Evolutionary conservation across 2,797 vertebrate species (phyloP), one percentile per base, ranked within the genome.

Genomic region (Cyclopterus lumpus): DNA sequence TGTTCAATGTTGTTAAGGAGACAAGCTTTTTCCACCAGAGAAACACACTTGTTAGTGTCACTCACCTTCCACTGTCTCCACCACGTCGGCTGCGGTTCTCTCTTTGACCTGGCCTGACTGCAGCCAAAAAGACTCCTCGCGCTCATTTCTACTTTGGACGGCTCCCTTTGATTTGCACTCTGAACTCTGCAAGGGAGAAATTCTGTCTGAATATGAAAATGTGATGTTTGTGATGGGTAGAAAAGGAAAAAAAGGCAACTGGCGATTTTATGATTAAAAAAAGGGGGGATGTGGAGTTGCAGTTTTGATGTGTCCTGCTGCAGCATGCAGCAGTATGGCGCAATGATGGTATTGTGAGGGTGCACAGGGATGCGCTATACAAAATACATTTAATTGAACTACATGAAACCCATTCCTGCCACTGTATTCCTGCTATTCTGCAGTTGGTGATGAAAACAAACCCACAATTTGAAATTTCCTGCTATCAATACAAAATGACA

Each of bases 71-170:
- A 57, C 85, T 0, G 65, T 81, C 65, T 93, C 92, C 64, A 86
- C 85, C 64, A 86, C 71, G 71, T 95, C 93, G 32, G 79, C 75
- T 3, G 89, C 53, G 38, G 93, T 94, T 79, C 76, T 85, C 44
- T 66, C 95, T 92, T 93, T 94, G 22, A 93, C 92, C 65, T 93
- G 93, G 2, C 93, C 92, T 0, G 95, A 94, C 36, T 87, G 93
- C n/a, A 84, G 86, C 96, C 96, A 96, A 0, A 92, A 92, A 36
- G 93, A 95, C 67, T 95, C 94, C 6, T 92, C 93, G 2, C 85
- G 88, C 73, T 92, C 94, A 2, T 93, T 93, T 82, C 93, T 94
- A 57, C 93, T 92, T 58, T 88, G 87, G 42, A 90, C 67, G 6
- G 88, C 82, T 71, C 89, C 90, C 8, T 90, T 94, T n/a, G 87